phyloP scores from a whole-genome alignment of 2,888 invertebrate genomes.

The Fabriciana adippe region DNA sequence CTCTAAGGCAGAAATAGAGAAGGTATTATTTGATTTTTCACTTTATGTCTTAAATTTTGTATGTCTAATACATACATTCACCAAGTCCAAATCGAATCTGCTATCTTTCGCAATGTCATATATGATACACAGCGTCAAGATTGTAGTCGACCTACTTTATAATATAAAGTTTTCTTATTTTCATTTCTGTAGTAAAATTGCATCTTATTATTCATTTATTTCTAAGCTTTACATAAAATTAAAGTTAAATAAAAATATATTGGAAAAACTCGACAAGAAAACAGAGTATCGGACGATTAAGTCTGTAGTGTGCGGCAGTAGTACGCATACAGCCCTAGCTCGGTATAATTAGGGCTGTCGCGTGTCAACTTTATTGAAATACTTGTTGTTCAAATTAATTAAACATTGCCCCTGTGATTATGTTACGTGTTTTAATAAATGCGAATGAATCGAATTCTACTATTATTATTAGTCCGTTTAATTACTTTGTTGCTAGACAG shows the following conservation, averaged over 20 bases:
- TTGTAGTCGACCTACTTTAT: too few species aligned
- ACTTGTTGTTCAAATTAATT: conserved; percentile 44
- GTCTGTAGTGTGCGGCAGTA: conserved; percentile 14
- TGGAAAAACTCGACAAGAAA: background rate
- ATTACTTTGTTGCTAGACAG: conserved; percentile 15
- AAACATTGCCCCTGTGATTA: conserved; percentile 43
- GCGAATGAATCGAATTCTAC: conserved; percentile 28
- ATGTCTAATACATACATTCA: too few species aligned
- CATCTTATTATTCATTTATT: too few species aligned
- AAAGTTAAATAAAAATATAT: conserved; percentile 23
- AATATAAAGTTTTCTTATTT: too few species aligned
- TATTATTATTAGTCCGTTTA: conserved; percentile 17
- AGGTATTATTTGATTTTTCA: too few species aligned
- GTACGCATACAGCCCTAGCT: conserved; percentile 30
- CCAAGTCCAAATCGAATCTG: too few species aligned
- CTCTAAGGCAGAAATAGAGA: too few species aligned
- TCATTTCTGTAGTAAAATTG: too few species aligned
- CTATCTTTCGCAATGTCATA: too few species aligned
- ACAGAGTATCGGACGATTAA: background rate
- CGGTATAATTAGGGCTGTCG: conserved; percentile 53
- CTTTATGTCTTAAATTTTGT: too few species aligned
- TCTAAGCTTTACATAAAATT: background rate
- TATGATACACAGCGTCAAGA: too few species aligned
- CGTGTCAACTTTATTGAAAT: conserved; percentile 43
- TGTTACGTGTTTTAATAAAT: conserved; percentile 42